phyloP scores from a whole-genome alignment of 2,113 vertebrate genomes.

The Rhabdornis inornatus region DNA sequence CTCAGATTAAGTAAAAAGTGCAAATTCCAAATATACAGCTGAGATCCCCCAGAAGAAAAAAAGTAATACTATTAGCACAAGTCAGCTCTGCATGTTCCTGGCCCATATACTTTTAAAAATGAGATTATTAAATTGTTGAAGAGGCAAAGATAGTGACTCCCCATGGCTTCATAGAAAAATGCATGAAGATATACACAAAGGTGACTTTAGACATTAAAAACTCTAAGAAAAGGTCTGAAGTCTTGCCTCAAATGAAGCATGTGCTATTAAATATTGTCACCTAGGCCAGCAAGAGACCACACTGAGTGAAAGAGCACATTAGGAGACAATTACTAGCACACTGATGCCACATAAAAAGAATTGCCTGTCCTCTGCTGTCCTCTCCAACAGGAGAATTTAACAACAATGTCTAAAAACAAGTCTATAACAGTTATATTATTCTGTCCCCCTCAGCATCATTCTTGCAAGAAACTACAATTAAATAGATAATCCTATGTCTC shows the following conservation, averaged over 20 bases:
- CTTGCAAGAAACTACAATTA: not conserved
- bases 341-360: not conserved
- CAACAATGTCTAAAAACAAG: not conserved
- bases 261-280: slow-evolving; percentile 24
- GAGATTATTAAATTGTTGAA: slow-evolving; percentile 14
- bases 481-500: not conserved
- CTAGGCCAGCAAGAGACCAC: not conserved
- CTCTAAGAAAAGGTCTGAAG: slow-evolving; percentile 2
- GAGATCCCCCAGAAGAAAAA: not conserved
- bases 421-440: not conserved
- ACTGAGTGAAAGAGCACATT: not conserved
- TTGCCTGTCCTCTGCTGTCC: not conserved
- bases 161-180: slow-evolving; percentile 14
- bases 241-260: slow-evolving; percentile 13
- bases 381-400: not conserved
- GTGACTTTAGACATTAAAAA: slow-evolving; percentile 46
- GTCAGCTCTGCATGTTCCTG: not conserved
- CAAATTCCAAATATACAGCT: not conserved
- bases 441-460: not conserved
- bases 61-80: not conserved
- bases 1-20: not conserved
- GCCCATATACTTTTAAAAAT: not conserved
- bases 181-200: slow-evolving; percentile 1
- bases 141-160: slow-evolving; percentile 2
- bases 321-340: not conserved